Base-by-base conservation (phyloP, 2,888 invertebrate genomes). In the Dynastes tityus region DNA sequence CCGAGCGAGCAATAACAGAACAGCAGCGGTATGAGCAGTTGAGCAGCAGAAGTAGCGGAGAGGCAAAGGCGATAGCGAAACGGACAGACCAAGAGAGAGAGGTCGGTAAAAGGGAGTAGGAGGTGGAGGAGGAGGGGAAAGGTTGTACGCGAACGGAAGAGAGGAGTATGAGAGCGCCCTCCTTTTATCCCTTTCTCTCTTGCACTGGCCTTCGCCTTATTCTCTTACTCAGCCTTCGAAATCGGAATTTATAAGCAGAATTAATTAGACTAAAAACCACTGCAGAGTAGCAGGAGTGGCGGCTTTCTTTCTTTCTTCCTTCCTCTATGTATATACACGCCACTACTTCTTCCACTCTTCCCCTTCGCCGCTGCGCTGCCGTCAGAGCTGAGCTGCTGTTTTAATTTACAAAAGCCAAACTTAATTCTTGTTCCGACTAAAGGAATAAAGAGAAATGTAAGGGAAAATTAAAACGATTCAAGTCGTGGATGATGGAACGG, bases 351-450 rank as follows among this genome's bases (percentile, higher is more conserved):
- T 53, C 32, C 58, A 16, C 73, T 73, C 61, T 22, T 49, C 73
- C 22, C 63, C 63, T 22, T 27, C 32, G 27, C 68, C 27, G 22
- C 73, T 49, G 2, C 29, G 22, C 68, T 11, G 51, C 68, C 61
- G 73, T 40, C 51, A 29, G 61, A 74, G 73, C 84, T 85, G 84
- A 84, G 88, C 88, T 88, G 88, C 89, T 89, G 89, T 89, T 89
- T 89, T 89, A 89, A 89, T 89, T 89, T 89, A 89, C 89, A 89
- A 89, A 89, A 89, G 89, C 89, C 89, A 89, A 89, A 89, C 89
- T 89, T 89, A 89, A 89, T 89, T 89, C 89, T 89, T 89, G 89
- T 89, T 89, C 89, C 88, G 88, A 88, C 88, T 88, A 88, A 88
- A 88, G 88, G 89, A 89, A 89, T 89, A 89, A 89, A 89, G 89